These are phyloP conservation scores for Lithodes maja DNA, from an alignment of 2,888 invertebrate genomes.

Conservation along the genomic window DNA sequence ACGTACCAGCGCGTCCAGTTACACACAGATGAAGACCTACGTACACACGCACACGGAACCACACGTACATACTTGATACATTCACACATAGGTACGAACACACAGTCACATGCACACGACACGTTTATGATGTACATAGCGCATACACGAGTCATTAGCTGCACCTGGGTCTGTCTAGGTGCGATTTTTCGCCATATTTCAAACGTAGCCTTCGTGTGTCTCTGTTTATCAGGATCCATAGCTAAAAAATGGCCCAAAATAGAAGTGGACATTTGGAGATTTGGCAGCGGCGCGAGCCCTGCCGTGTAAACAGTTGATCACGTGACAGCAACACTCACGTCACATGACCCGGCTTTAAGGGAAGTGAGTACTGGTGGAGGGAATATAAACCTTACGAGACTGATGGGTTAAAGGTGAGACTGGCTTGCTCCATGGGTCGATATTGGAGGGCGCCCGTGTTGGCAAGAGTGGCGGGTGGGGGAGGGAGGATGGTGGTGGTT, in stretches of 20 bases:
- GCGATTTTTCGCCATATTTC: too few species aligned
- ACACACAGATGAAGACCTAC: neutral
- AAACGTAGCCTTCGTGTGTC: too few species aligned
- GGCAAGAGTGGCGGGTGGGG: neutral
- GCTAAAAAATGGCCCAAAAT: neutral
- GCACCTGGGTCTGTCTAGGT: too few species aligned
- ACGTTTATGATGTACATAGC: neutral
- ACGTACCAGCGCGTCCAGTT: too few species aligned
- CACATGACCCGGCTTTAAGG: constrained; percentile 12
- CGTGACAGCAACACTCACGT: constrained; percentile 38
- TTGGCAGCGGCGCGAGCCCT: neutral
- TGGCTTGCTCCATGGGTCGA: neutral
- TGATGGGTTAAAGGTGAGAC: neutral
- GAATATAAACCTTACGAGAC: neutral
- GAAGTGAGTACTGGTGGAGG: neutral
- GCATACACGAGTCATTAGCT: neutral
- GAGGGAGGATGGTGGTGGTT: neutral
- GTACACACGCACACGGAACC: neutral
- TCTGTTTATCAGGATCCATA: too few species aligned
- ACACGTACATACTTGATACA: neutral
- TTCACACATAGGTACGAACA: neutral
- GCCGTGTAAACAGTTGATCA: constrained; percentile 2
- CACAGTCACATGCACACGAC: neutral
- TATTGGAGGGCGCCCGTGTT: neutral
- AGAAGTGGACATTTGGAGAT: neutral